Evolutionary conservation across 2,113 vertebrate species (phyloP), one percentile per base, ranked within the genome.

Genomic region (Onychostruthus taczanowskii): DNA sequence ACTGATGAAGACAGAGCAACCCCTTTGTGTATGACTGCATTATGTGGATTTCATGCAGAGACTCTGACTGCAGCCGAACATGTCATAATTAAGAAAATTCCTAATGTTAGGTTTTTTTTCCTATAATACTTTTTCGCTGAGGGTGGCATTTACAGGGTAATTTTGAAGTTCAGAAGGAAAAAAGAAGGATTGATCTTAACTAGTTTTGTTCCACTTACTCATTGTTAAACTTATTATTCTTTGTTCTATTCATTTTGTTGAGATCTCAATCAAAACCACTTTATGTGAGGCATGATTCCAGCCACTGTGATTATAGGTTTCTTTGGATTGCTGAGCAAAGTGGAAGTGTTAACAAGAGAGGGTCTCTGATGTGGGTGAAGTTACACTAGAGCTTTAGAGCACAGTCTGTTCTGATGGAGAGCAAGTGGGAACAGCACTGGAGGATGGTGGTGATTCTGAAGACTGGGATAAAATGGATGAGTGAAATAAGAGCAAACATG

Each of bases 161-260:
- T 97, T 97, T 96, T 94, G 92, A 85, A 96, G 83, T 89, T 92
- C 89, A 86, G 27, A 17, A 64, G 68, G 17, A 91, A 96, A 80
- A 97, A 94, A 91, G 21, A 74, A 70, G 64, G 62, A 94, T 94
- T 96, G 96, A 94, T 97, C 77, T 94, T 84, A 89, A 97, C 63
- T 72, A 85, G 62, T 94, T 97, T 92, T 95, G 56, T 91, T 96
- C 90, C 66, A 90, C 85, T 96, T 81, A 49, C 43, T 95, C 31
- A 41, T 94, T 94, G 91, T 97, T 96, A 97, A 90, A 87, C 15
- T 84, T 96, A 85, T 31, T 97, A 87, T 96, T 97, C 75, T 83
- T 86, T 88, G 72, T 94, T 69, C 76, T 67, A n/a, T 91, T 97
- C 68, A 28, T 20, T 83, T 84, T 52, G 90, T 47, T 59, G 63